Conservation (phyloP, 2,888 invertebrate species). For the Megastigmus dorsalis region DNA sequence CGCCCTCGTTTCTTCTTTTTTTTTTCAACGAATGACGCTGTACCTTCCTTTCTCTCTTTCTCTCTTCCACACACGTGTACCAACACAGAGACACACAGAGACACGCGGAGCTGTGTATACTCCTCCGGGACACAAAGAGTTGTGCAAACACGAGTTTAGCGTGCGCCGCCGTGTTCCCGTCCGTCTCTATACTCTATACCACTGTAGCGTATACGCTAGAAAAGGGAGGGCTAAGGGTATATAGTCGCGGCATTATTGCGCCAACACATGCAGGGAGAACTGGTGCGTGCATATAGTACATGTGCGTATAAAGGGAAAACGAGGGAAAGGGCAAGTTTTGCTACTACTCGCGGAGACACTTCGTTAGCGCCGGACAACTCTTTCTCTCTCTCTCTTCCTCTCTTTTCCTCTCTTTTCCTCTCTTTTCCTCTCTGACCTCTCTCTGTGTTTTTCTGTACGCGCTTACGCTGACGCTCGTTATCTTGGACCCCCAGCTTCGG, state of each 20-base stretch:
- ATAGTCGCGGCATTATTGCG: slow-evolving; percentile 28
- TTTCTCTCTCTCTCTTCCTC: slow-evolving; percentile 57
- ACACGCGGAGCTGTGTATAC: slow-evolving; percentile 60
- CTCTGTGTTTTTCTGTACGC: slow-evolving; percentile 37
- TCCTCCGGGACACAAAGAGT: slow-evolving; percentile 68
- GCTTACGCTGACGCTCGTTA: slow-evolving; percentile 4
- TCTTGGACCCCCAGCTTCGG: background rate
- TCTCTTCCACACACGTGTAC: slow-evolving; percentile 51
- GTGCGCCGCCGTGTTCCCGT: background rate
- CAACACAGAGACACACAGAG: background rate
- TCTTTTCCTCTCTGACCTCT: slow-evolving; percentile 56
- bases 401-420: slow-evolving; percentile 67
- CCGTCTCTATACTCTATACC: background rate
- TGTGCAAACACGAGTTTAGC: slow-evolving; percentile 70
- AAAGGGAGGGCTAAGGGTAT: slow-evolving; percentile 8
- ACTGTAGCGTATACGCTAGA: background rate
- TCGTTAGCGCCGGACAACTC: slow-evolving; percentile 67
- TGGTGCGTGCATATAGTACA: background rate
- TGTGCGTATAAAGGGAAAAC: slow-evolving; percentile 49
- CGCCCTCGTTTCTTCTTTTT: slow-evolving; percentile 24
- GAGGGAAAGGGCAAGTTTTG: slow-evolving; percentile 61
- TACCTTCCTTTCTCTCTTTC: slow-evolving; percentile 61
- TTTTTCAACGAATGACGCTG: slow-evolving; percentile 51
- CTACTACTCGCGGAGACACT: slow-evolving; percentile 68
- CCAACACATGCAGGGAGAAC: slow-evolving; percentile 4